Percentiles rank a stretch among this genome's conserved stretches.
These are phyloP conservation scores for Lathronympha strigana DNA, from an alignment of 2,888 invertebrate genomes.

Conservation along the genomic window DNA sequence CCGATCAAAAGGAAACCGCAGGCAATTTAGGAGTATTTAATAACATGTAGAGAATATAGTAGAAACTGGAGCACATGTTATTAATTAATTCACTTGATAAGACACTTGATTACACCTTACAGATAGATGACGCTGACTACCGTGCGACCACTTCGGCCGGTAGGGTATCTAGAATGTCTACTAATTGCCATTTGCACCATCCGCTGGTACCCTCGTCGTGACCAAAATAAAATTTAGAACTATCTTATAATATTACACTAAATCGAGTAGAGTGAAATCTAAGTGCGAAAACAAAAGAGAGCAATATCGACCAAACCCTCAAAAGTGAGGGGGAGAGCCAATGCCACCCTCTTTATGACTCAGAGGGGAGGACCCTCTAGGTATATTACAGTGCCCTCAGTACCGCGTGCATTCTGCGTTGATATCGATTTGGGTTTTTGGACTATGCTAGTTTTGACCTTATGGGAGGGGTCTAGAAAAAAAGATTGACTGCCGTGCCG, in stretches of 20 bases:
- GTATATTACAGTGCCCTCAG: slow-evolving; percentile 71
- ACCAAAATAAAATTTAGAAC: too few species aligned
- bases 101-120: too few species aligned
- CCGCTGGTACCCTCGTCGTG: too few species aligned
- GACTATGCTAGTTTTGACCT: slow-evolving; percentile 30
- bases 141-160: too few species aligned
- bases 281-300: slow-evolving; percentile 82
- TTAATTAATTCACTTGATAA: too few species aligned
- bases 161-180: neutral
- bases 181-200: too few species aligned
- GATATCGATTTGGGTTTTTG: slow-evolving; percentile 66
- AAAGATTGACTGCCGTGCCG: neutral
- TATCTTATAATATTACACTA: too few species aligned
- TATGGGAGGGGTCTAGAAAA: neutral
- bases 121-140: too few species aligned
- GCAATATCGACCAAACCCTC: slow-evolving; percentile 82
- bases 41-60: too few species aligned
- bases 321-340: slow-evolving; percentile 73
- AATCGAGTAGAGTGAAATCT: slow-evolving; percentile 51
- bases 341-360: slow-evolving; percentile 82
- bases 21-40: too few species aligned
- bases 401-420: slow-evolving; percentile 68
- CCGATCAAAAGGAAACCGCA: too few species aligned
- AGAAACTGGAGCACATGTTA: too few species aligned
- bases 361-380: slow-evolving; percentile 82